Conservation (phyloP, 2,888 invertebrate species). For the Idaea biselata region DNA sequence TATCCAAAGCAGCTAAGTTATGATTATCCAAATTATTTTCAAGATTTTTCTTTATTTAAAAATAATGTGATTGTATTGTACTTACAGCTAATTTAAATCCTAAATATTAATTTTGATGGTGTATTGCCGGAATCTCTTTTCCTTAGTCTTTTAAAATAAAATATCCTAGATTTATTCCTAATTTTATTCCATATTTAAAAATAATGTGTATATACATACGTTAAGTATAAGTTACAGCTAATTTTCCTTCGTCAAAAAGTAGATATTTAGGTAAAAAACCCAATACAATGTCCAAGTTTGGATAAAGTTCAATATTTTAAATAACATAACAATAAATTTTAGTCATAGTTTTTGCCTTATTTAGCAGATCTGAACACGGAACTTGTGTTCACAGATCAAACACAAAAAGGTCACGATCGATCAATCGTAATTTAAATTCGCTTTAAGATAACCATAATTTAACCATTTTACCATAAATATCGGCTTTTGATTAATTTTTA, state of each 20-base stretch:
- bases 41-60: too few species aligned
- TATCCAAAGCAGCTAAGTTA: too few species aligned
- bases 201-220: too few species aligned
- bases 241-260: background rate
- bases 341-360: slow-evolving; percentile 23
- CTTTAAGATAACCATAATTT: slow-evolving; percentile 4
- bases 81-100: too few species aligned
- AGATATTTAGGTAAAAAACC: background rate
- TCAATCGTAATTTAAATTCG: slow-evolving; percentile 23
- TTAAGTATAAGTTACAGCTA: background rate
- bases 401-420: slow-evolving; percentile 54
- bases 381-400: slow-evolving; percentile 32
- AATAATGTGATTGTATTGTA: too few species aligned
- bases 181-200: too few species aligned
- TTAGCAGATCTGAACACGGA: slow-evolving; percentile 43
- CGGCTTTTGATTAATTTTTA: background rate
- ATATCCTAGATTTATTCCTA: too few species aligned
- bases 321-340: slow-evolving; percentile 4
- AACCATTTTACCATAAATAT: slow-evolving; percentile 1
- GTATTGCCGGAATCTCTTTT: too few species aligned
- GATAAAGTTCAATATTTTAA: slow-evolving; percentile 13
- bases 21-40: too few species aligned
- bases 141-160: too few species aligned
- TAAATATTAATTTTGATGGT: too few species aligned
- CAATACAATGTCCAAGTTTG: slow-evolving; percentile 1